Conservation (phyloP, 2,888 invertebrate genomes). For the Penaeus monodon region DNA sequence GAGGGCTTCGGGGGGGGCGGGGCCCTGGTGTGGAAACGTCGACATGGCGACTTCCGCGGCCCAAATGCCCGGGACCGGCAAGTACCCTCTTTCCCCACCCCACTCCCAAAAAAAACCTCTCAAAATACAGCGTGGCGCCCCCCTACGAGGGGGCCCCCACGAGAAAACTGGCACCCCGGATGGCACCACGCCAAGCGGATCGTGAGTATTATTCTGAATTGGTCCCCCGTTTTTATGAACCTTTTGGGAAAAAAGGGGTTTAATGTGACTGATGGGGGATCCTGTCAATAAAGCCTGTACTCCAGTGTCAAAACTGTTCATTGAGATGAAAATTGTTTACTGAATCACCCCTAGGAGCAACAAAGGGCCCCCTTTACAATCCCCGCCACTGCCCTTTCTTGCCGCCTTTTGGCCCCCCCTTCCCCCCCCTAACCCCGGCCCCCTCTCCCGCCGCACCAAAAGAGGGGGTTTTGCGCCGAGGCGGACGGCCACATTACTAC, state of each 20-base stretch:
- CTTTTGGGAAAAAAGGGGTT: neutral
- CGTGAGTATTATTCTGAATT: constrained; percentile 77
- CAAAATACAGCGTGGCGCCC: constrained; percentile 83
- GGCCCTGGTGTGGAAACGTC: constrained; percentile 96
- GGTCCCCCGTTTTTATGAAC: neutral
- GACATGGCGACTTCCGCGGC: constrained; percentile 96
- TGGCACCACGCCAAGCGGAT: constrained; percentile 88
- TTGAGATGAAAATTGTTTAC: no score
- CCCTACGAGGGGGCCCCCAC: constrained; percentile 89
- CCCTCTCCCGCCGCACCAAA: constrained; percentile 76
- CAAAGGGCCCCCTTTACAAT: no score
- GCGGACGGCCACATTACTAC: constrained; percentile 95
- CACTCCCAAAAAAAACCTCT: constrained; percentile 87
- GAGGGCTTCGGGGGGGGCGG: constrained; percentile 96
- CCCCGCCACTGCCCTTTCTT: neutral
- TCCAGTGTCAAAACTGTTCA: no score
- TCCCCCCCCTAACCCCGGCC: neutral
- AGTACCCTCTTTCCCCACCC: constrained; percentile 90
- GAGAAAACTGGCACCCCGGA: constrained; percentile 78
- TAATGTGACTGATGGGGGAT: neutral
- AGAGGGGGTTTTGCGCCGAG: constrained; percentile 89
- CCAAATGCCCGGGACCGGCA: constrained; percentile 86
- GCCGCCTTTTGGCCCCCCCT: neutral
- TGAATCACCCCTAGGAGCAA: no score
- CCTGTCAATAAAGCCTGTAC: no score